These are phyloP conservation scores for Poecilia velifera DNA, from an alignment of 2,797 vertebrate genomes.

Conservation along the genomic window DNA sequence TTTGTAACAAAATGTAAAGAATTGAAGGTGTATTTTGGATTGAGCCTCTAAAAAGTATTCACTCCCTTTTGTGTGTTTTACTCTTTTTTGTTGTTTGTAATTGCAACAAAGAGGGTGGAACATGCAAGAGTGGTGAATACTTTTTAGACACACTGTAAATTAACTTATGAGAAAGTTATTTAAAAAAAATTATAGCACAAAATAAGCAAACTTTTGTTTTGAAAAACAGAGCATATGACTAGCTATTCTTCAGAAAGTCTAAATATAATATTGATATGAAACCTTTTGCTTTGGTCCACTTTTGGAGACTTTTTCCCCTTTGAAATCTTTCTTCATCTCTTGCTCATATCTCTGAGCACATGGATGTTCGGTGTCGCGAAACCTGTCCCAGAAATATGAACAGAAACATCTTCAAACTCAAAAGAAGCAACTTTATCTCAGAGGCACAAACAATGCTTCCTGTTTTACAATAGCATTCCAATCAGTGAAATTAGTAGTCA, in stretches of 20 bases:
- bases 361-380: slow-evolving; percentile 30
- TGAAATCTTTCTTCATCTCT: slow-evolving; percentile 59
- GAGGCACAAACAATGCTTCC: slow-evolving; percentile 34
- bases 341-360: slow-evolving; percentile 57
- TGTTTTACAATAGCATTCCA: slow-evolving; percentile 35
- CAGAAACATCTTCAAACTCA: slow-evolving; percentile 15
- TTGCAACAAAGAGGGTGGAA: too few species aligned
- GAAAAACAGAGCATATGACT: neutral
- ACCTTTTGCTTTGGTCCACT: slow-evolving; percentile 21
- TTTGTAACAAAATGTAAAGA: neutral
- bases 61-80: too few species aligned
- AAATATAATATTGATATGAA: neutral
- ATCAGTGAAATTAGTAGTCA: slow-evolving; percentile 3
- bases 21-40: neutral
- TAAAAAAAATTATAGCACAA: neutral
- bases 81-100: too few species aligned
- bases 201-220: neutral
- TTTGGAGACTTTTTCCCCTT: slow-evolving; percentile 48
- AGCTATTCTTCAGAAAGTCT: neutral
- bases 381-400: slow-evolving; percentile 42
- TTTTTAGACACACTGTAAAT: neutral
- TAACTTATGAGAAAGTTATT: neutral
- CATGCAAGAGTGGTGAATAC: too few species aligned
- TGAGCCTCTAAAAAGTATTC: too few species aligned
- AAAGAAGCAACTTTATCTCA: neutral